Percentiles rank a stretch among this genome's conserved stretches.
phyloP scores from a whole-genome alignment of 2,888 invertebrate genomes.

The Epinotia demarniana region DNA sequence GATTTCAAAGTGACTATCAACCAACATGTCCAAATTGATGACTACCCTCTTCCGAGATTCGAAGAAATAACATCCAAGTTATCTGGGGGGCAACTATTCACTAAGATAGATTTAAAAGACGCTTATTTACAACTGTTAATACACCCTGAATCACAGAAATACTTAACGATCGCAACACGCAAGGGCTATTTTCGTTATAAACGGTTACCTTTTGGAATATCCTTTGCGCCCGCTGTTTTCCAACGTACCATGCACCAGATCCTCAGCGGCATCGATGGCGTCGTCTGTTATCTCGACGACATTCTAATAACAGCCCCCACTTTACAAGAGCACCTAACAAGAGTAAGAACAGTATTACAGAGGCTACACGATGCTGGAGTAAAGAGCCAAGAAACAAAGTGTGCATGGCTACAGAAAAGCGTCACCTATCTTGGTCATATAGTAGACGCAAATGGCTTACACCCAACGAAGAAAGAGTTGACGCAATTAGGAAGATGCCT shows the following conservation, averaged over 20 bases:
- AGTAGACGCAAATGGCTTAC: constrained; percentile 6
- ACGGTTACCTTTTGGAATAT: constrained; percentile 7
- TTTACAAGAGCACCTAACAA: constrained; percentile 3
- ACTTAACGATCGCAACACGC: constrained; percentile 3
- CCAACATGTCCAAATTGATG: constrained; percentile 15
- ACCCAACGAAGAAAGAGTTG: constrained; percentile 14
- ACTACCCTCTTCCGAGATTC: constrained; percentile 14
- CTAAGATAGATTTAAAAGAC: constrained; percentile 2
- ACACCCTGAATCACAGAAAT: constrained; percentile 5
- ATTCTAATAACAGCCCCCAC: constrained; percentile 9
- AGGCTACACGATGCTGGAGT: constrained; percentile 15
- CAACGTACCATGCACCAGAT: constrained; percentile 23
- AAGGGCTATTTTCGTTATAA: constrained; percentile 8
- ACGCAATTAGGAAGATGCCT: constrained; percentile 7
- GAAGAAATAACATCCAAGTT: constrained; percentile 7
- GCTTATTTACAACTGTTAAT: constrained; percentile 1
- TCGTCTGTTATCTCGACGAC: constrained; percentile 15
- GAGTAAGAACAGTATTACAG: constrained; percentile 18
- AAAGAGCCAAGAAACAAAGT: constrained; percentile 20
- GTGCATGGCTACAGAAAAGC: constrained; percentile 22
- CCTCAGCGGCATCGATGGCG: constrained; percentile 8
- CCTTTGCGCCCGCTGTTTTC: constrained; percentile 10
- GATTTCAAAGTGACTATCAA: constrained; percentile 22
- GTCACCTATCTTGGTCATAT: constrained; percentile 13
- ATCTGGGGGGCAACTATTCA: constrained; percentile 6